Evolutionary conservation across 2,113 vertebrate genomes (phyloP).

Genomic region (Lucifuga dentata): DNA sequence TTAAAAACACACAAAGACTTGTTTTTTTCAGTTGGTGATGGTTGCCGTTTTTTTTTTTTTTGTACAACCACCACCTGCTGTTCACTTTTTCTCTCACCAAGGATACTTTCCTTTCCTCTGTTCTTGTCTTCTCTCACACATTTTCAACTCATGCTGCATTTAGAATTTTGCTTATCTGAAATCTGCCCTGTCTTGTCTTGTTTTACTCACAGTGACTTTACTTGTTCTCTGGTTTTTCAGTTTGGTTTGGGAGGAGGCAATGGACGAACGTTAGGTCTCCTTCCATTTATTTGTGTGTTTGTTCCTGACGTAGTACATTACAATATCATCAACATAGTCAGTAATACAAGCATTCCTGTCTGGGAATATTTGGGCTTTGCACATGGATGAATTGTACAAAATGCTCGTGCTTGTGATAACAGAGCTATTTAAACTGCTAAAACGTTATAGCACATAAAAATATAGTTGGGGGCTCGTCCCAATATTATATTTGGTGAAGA

Average conservation of each 20-base stretch:
- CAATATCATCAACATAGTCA: too few relatives aligned
- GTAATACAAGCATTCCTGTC: too few relatives aligned
- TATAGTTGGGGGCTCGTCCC: too few relatives aligned
- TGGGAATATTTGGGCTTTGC: too few relatives aligned
- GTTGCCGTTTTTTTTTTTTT: slow-evolving; percentile 24
- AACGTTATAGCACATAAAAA: too few relatives aligned
- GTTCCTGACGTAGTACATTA: too few relatives aligned
- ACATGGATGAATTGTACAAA: too few relatives aligned
- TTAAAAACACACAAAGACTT: slow-evolving; percentile 41
- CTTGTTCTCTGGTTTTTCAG: not conserved
- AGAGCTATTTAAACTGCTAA: too few relatives aligned
- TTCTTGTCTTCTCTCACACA: not conserved
- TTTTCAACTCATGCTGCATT: not conserved
- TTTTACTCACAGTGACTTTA: not conserved
- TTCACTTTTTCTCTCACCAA: not conserved
- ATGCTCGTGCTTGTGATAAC: too few relatives aligned
- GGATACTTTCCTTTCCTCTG: not conserved
- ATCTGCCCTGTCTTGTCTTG: too few relatives aligned
- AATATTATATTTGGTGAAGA: too few relatives aligned
- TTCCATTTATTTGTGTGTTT: not conserved
- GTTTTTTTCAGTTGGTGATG: slow-evolving; percentile 22
- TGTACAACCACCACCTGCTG: slow-evolving; percentile 2
- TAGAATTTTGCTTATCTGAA: too few relatives aligned
- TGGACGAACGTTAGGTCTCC: not conserved
- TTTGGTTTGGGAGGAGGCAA: not conserved